A percentile compares a stretch with the other conserved stretches of the same genome.
Evolutionary conservation across 2,113 vertebrate genomes (phyloP).

Genomic region (Catharus minimus): DNA sequence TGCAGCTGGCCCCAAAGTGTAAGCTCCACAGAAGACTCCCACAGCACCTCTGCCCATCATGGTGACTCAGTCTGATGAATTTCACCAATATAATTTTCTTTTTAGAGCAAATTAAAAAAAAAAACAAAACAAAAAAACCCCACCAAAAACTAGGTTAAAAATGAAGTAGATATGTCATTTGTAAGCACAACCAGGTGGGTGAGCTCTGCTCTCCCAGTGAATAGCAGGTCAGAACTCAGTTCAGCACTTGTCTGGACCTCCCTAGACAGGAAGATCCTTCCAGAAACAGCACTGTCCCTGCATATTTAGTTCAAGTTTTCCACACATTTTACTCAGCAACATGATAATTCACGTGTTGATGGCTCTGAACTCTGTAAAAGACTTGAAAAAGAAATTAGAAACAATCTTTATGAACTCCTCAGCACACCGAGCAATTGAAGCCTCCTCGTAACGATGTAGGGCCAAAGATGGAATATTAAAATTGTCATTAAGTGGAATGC

Average conservation of each 20-base stretch:
- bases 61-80: neutral
- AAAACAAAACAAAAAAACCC: rapidly evolving
- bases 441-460: constrained; percentile 41
- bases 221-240: rapidly evolving
- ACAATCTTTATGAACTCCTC: constrained; percentile 52
- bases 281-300: neutral
- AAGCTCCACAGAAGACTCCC: neutral
- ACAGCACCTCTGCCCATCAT: neutral
- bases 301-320: neutral
- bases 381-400: constrained; percentile 61
- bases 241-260: neutral
- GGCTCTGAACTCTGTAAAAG: constrained; percentile 25
- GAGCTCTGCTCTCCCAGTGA: neutral
- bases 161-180: rapidly evolving
- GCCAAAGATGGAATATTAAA: constrained; percentile 64
- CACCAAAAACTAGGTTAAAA: neutral
- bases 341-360: neutral
- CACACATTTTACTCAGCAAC: neutral
- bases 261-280: neutral
- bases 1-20: neutral
- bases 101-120: neutral
- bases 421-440: constrained; percentile 48
- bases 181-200: neutral
- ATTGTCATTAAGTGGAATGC: constrained; percentile 61
- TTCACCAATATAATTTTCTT: neutral